A percentile compares a stretch with the other conserved stretches of the same genome.
Conservation (phyloP, 1,140 invertebrate genomes). For the Drosophila kanapiae region DNA sequence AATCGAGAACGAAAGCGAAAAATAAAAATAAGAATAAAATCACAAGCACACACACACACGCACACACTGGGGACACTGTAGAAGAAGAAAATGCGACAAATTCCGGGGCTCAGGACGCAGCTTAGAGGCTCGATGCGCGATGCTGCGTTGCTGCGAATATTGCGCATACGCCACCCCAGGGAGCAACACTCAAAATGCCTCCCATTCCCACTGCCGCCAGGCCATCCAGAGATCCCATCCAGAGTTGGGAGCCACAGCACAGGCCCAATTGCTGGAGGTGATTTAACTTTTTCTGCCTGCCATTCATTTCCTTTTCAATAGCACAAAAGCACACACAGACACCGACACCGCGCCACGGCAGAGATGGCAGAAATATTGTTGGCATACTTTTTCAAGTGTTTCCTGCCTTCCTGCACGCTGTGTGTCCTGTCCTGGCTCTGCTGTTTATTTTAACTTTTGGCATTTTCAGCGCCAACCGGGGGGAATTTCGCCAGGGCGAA, state of each 20-base stretch:
- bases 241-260: constrained; percentile 19
- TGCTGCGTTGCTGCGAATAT: constrained; percentile 50
- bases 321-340: constrained; percentile 68
- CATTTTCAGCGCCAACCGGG: constrained; percentile 59
- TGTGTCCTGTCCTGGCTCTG: constrained; percentile 45
- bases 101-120: constrained; percentile 47
- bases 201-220: neutral
- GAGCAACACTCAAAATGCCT: constrained; percentile 28
- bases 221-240: constrained; percentile 7
- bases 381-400: constrained; percentile 81
- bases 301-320: constrained; percentile 82
- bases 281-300: constrained; percentile 79
- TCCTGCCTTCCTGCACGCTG: constrained; percentile 61
- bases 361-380: constrained; percentile 72
- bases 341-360: constrained; percentile 9
- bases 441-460: constrained; percentile 82
- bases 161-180: constrained; percentile 65
- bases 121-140: constrained; percentile 51
- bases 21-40: constrained; percentile 38
- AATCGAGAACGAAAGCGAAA: constrained; percentile 32
- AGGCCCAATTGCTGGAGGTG: constrained; percentile 70
- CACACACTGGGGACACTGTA: neutral
- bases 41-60: constrained; percentile 23
- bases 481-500: constrained; percentile 52
- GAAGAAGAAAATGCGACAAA: constrained; percentile 64